Base-by-base conservation (phyloP, 53 echinoderm and acorn worm species). In the Astropecten irregularis region DNA sequence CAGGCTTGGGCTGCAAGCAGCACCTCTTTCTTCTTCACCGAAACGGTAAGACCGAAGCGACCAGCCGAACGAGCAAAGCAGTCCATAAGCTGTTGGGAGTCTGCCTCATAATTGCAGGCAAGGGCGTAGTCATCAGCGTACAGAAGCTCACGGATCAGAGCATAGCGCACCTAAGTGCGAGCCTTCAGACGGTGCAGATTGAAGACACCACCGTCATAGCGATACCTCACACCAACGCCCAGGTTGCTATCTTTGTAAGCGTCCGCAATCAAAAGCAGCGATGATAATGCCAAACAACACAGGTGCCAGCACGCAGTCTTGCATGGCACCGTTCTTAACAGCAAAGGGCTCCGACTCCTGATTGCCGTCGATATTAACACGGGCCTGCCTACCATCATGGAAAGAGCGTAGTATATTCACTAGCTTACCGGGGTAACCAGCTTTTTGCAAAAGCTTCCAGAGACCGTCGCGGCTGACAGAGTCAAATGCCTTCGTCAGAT, bases 111-210 rank as follows among this genome's bases (percentile, higher is more conserved):
- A n/a, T n/a, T n/a, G 20, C 52, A 51, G 15, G 18, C 34, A 53
- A 72, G 72, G 32, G 52, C 37, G 35, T 53, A 53, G 27, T 55
- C 57, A 33, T 74, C n/a, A n/a, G n/a, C n/a, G n/a, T n/a, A n/a
- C n/a, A n/a, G n/a, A n/a, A n/a, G n/a, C n/a, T n/a, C n/a, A 55
- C 9, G 36, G 4, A 74, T 28, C 25, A 57, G 40, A 35, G 58
- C 76, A 13, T 74, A 56, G 15, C 16, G 76, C 19, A 74, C 76
- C 57, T 74, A 55, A 27, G 76, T 74, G 4, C 57, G 39, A 28
- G 76, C 76, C 76, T 74, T 74, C 40, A 74, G 76, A 57, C 76
- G 29, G 22, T 42, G 37, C 21, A 74, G 58, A 27, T 58, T 28
- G 39, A 74, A 58, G 42, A 74, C 55, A 29, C 57, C 26, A 11